Conservation (phyloP, 2,113 vertebrate species). For the Megaceryle maxima region DNA sequence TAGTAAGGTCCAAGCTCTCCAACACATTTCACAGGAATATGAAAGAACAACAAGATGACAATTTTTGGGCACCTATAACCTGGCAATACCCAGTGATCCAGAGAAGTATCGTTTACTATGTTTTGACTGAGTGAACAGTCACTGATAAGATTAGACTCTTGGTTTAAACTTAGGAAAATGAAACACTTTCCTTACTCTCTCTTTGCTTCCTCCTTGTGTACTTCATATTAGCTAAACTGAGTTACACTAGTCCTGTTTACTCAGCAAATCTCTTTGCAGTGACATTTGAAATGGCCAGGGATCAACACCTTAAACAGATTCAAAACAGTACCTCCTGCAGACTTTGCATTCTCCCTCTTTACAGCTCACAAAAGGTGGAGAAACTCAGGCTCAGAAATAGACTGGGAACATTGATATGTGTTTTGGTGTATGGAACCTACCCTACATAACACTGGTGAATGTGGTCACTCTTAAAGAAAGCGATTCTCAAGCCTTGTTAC, state of each 20-base stretch:
- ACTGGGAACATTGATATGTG: not conserved
- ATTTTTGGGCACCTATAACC: not conserved
- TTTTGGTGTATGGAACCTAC: not conserved
- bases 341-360: not conserved
- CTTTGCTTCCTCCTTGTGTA: not conserved
- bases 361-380: not conserved
- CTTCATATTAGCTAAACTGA: not conserved
- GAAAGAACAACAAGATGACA: not conserved
- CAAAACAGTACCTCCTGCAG: not conserved
- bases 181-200: not conserved
- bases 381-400: not conserved
- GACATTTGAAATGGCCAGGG: not conserved
- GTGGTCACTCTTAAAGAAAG: not conserved
- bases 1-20: not conserved
- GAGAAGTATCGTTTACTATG: not conserved
- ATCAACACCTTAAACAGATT: not conserved
- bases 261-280: not conserved
- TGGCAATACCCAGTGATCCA: not conserved
- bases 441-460: not conserved
- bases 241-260: not conserved
- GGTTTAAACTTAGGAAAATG: not conserved
- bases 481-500: not conserved
- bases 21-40: not conserved
- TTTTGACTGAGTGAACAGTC: not conserved
- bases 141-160: not conserved